phyloP scores from a whole-genome alignment of 2,113 vertebrate genomes.

The Coracopsis vasa region DNA sequence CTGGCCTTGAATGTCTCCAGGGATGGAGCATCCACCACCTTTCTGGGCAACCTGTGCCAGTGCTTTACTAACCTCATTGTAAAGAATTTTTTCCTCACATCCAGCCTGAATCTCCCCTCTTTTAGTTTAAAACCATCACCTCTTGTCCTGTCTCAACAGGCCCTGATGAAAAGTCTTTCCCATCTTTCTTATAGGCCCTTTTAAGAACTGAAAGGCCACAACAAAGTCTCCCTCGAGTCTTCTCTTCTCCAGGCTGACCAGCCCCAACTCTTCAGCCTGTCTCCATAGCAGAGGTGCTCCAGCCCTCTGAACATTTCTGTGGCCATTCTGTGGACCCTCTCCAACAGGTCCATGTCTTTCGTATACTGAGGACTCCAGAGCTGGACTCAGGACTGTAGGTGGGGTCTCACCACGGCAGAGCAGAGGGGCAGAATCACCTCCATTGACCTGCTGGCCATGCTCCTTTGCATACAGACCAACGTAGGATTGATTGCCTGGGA shows the following conservation, averaged over 20 bases:
- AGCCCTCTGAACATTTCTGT: neutral
- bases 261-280: neutral
- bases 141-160: neutral
- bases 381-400: neutral
- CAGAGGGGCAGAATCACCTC: neutral
- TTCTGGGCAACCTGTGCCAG: neutral
- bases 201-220: neutral
- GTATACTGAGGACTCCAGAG: neutral
- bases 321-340: neutral
- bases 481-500: neutral
- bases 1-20: neutral
- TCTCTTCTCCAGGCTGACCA: neutral
- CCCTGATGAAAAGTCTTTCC: neutral
- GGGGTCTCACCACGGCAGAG: neutral
- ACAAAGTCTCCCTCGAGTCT: neutral
- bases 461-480: neutral
- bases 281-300: neutral
- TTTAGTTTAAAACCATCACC: neutral
- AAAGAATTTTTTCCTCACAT: neutral
- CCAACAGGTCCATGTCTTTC: neutral
- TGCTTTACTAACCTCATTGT: neutral
- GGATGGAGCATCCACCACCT: neutral
- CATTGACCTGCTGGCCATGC: neutral
- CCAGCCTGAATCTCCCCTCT: neutral
- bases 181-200: neutral